Percentiles rank a stretch among this genome's conserved stretches.
phyloP scores from a whole-genome alignment of 2,113 vertebrate genomes.

The Hipposideros armiger region DNA sequence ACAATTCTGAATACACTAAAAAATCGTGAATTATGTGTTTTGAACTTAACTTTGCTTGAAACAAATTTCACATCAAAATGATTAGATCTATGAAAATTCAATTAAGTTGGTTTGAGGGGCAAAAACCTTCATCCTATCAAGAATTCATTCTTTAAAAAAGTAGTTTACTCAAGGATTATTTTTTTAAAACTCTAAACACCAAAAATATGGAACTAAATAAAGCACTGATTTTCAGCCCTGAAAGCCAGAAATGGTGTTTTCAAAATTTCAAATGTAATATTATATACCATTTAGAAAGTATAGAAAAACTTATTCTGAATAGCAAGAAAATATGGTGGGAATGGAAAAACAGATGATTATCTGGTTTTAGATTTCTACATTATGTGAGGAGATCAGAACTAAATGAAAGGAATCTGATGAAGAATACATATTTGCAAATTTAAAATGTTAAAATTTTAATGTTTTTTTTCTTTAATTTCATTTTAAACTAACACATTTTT shows the following conservation, averaged over 20 bases:
- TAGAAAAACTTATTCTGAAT: not conserved
- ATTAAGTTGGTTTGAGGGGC: not conserved
- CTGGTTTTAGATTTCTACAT: constrained; percentile 1
- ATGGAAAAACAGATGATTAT: not conserved
- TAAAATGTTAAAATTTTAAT: not conserved
- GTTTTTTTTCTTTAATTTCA: not conserved
- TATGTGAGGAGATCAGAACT: not conserved
- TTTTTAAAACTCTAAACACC: not conserved
- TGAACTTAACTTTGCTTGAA: constrained; percentile 6
- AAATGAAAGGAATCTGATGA: constrained; percentile 19
- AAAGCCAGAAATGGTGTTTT: constrained; percentile 35
- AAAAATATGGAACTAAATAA: constrained; percentile 42
- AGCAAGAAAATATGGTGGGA: constrained; percentile 40
- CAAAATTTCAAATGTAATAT: constrained; percentile 6
- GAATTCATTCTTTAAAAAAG: constrained; percentile 20
- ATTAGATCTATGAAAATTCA: not conserved
- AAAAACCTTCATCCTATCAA: not conserved
- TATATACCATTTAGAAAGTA: constrained; percentile 15
- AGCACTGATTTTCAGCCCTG: not conserved
- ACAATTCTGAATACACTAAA: not conserved
- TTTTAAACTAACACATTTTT: not conserved
- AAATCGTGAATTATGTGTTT: not conserved
- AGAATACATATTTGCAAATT: not conserved
- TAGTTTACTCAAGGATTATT: not conserved
- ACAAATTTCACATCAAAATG: constrained; percentile 7